These are phyloP conservation scores for Sarotherodon lohbergeri DNA, from an alignment of 2,113 vertebrate species.

Conservation along the genomic window DNA sequence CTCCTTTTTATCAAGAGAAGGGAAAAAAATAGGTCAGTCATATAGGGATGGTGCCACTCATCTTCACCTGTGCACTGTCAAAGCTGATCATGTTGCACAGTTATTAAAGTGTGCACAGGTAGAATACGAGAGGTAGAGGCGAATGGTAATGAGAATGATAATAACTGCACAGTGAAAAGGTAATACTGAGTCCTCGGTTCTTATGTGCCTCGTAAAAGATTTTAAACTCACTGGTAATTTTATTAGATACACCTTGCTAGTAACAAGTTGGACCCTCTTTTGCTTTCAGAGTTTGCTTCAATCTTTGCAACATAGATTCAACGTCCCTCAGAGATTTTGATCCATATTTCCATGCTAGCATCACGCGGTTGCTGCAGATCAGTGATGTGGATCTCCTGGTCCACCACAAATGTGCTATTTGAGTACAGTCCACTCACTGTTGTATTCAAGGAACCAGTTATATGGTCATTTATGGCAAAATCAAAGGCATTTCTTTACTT, in stretches of 20 bases:
- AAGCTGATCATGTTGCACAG: background rate
- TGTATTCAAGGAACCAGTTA: background rate
- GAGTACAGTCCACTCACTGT: background rate
- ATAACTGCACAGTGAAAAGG: background rate
- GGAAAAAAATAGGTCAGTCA: constrained; percentile 5
- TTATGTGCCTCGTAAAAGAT: background rate
- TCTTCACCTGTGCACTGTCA: background rate
- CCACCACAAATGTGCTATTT: background rate
- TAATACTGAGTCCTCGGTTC: background rate
- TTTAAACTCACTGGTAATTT: background rate
- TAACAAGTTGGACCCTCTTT: background rate
- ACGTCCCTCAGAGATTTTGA: background rate
- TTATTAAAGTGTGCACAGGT: background rate
- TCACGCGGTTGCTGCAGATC: background rate
- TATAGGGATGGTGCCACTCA: background rate
- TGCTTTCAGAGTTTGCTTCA: background rate
- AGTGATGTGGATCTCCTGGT: background rate
- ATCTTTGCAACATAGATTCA: background rate
- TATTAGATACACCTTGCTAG: background rate
- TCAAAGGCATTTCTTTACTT: fast-evolving
- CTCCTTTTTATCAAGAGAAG: background rate
- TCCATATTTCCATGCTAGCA: background rate
- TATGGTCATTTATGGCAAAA: background rate
- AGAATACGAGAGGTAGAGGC: background rate
- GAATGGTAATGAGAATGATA: background rate